These are phyloP conservation scores for Drosophila kanekoi DNA, from an alignment of 2,888 invertebrate species.

Conservation along the genomic window DNA sequence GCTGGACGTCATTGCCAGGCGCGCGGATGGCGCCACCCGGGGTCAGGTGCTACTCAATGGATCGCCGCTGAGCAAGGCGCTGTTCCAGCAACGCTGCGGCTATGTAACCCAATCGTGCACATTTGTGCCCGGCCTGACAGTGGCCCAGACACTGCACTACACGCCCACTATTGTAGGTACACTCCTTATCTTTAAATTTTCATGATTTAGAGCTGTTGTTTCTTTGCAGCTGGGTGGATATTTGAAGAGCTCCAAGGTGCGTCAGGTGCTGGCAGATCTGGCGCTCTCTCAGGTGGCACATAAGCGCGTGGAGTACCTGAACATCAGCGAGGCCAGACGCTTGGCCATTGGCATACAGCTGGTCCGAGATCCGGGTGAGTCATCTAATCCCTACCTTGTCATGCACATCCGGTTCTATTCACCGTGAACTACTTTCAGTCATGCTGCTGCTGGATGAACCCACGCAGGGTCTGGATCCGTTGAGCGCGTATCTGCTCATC, in stretches of 20 bases:
- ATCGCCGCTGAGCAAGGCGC: slow-evolving; percentile 91
- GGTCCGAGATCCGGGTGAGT: slow-evolving; percentile 94
- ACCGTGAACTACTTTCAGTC: slow-evolving; percentile 86
- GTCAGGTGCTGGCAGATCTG: slow-evolving; percentile 96
- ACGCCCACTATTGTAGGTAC: slow-evolving; percentile 90
- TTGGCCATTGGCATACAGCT: slow-evolving; percentile 96
- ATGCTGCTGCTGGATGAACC: slow-evolving; percentile 96
- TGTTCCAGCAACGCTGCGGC: slow-evolving; percentile 94
- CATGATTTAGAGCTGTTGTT: background rate
- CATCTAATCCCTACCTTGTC: too few relatives aligned
- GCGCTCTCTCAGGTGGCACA: slow-evolving; percentile 96
- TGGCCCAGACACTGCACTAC: slow-evolving; percentile 93
- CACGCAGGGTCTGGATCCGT: slow-evolving; percentile 96
- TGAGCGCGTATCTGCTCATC: slow-evolving; percentile 97
- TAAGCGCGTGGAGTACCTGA: slow-evolving; percentile 92
- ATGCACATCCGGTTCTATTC: too few relatives aligned
- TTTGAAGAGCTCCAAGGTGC: slow-evolving; percentile 93
- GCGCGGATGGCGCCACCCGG: slow-evolving; percentile 92
- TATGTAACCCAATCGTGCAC: slow-evolving; percentile 95
- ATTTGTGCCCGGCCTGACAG: slow-evolving; percentile 93
- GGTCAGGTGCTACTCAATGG: slow-evolving; percentile 96
- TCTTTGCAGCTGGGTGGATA: slow-evolving; percentile 89
- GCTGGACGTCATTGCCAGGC: slow-evolving; percentile 94
- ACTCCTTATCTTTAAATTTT: fast-evolving
- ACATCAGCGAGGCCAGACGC: slow-evolving; percentile 95